Percentiles rank a stretch among this genome's conserved stretches.
These are phyloP conservation scores for Rotaria sp. DNA, from an alignment of 2,888 invertebrate genomes.

Conservation along the genomic window DNA sequence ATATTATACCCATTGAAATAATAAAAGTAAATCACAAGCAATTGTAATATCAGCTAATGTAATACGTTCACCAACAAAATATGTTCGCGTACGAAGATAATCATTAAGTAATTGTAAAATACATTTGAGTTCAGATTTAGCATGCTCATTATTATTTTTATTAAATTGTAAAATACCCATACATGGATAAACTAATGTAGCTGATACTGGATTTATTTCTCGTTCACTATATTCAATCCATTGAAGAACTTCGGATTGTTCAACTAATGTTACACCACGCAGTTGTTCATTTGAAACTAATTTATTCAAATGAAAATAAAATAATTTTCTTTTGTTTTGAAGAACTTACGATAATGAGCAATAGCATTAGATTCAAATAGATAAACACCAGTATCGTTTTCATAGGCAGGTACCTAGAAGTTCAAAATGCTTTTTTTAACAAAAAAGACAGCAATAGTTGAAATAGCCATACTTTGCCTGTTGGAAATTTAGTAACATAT, in stretches of 20 bases:
- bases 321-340: no score
- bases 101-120: slow-evolving; percentile 70
- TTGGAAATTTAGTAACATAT: slow-evolving; percentile 88
- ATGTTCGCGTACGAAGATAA: slow-evolving; percentile 75
- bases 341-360: slow-evolving; percentile 75
- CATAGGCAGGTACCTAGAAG: slow-evolving; percentile 69
- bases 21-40: slow-evolving; percentile 74
- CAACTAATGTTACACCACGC: slow-evolving; percentile 67
- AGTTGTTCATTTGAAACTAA: slow-evolving; percentile 70
- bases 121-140: slow-evolving; percentile 72
- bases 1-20: slow-evolving; percentile 64
- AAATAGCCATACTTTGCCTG: slow-evolving; percentile 90
- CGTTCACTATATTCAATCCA: slow-evolving; percentile 81
- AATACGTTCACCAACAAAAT: slow-evolving; percentile 83
- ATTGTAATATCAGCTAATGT: slow-evolving; percentile 90
- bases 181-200: slow-evolving; percentile 92
- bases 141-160: slow-evolving; percentile 71
- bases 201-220: slow-evolving; percentile 83
- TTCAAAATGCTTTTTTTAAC: not conserved
- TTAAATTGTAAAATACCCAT: slow-evolving; percentile 82
- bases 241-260: slow-evolving; percentile 74
- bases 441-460: no score
- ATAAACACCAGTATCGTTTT: slow-evolving; percentile 71
- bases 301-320: not conserved
- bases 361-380: slow-evolving; percentile 92